Evolutionary conservation across 2,797 vertebrate genomes (phyloP).

Genomic region (Florisuga fusca): DNA sequence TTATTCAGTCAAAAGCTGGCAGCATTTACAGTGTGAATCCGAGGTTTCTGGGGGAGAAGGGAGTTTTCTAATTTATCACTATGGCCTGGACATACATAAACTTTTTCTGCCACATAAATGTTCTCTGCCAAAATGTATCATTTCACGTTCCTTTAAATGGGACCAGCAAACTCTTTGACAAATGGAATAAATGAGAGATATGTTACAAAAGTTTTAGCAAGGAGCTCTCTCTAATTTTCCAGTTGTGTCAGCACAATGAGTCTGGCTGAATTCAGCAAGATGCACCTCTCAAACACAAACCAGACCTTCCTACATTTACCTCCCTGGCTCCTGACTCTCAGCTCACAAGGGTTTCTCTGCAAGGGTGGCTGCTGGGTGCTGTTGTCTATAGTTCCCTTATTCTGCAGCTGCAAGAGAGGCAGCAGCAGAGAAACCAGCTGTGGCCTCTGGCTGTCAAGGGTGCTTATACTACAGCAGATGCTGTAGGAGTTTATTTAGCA

Average conservation of each 20-base stretch:
- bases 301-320: not conserved
- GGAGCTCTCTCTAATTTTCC: not conserved
- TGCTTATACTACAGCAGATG: not conserved
- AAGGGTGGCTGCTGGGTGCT: not conserved
- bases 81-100: not conserved
- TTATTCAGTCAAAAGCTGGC: not conserved
- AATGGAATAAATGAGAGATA: constrained; percentile 10
- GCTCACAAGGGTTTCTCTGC: not conserved
- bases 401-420: not conserved
- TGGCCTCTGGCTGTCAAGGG: not conserved
- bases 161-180: not conserved
- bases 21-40: not conserved
- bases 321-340: not conserved
- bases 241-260: constrained; percentile 13
- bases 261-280: not conserved
- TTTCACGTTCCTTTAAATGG: constrained; percentile 11
- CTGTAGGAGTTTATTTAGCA: not conserved
- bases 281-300: not conserved
- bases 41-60: not conserved
- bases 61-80: constrained; percentile 27
- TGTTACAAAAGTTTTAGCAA: not conserved
- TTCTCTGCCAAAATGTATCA: not conserved
- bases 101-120: constrained; percentile 1
- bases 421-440: not conserved
- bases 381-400: not conserved